A percentile compares a stretch with the other conserved stretches of the same genome.
Evolutionary conservation across 1,140 invertebrate species (phyloP).

Genomic region (Papilio helenus): DNA sequence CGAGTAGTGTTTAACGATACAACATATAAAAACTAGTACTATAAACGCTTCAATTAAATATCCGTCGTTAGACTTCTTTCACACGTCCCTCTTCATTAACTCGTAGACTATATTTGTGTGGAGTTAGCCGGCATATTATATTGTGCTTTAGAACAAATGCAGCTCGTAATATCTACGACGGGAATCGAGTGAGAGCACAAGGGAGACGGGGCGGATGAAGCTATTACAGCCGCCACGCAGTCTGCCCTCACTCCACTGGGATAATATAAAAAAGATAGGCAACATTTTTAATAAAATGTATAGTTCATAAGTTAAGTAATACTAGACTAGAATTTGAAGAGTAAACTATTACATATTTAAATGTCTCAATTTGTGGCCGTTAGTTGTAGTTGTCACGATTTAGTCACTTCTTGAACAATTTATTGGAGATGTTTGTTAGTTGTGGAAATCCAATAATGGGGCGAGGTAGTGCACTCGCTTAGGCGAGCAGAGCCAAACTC

Average conservation of each 20-base stretch:
- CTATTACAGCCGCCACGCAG: neutral
- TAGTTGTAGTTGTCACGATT: no score
- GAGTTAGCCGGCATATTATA: neutral
- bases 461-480: no score
- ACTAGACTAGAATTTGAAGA: no score
- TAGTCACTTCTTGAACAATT: no score
- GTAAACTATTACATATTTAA: no score
- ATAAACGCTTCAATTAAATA: neutral
- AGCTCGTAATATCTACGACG: neutral
- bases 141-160: constrained; percentile 5
- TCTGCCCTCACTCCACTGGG: neutral
- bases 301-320: no score
- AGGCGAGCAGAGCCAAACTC: no score
- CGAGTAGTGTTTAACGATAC: neutral
- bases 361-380: no score
- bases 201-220: neutral
- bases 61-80: neutral
- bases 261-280: constrained; percentile 7
- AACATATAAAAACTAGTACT: neutral
- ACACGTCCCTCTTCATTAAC: constrained; percentile 11
- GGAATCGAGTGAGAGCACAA: constrained; percentile 10
- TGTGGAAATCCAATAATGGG: no score
- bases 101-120: neutral
- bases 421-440: no score
- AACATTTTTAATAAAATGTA: neutral